Evolutionary conservation across 2,888 invertebrate species (phyloP).

Genomic region (Formica aserva): DNA sequence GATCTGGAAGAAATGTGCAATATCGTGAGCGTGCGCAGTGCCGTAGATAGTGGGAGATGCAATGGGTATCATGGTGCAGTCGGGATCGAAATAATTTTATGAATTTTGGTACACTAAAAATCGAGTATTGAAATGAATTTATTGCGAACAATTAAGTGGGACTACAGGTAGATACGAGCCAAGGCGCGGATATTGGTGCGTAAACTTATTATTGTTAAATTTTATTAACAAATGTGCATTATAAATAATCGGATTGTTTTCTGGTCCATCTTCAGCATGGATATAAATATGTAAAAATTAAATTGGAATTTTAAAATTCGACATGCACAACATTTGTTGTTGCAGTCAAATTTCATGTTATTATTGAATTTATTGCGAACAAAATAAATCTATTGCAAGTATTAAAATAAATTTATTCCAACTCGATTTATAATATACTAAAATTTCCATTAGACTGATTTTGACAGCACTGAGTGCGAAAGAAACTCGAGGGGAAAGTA

Average conservation of each 20-base stretch:
- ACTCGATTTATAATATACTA: not conserved
- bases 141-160: not conserved
- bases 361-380: not conserved
- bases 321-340: no score
- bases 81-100: not conserved
- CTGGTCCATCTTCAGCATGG: no score
- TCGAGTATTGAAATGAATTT: not conserved
- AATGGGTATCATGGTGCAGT: not conserved
- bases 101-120: not conserved
- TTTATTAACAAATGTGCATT: no score
- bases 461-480: not conserved
- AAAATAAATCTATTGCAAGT: not conserved
- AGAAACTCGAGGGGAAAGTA: slow-evolving; percentile 29
- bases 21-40: slow-evolving; percentile 11
- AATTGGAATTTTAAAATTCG: no score
- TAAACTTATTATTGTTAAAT: no score
- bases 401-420: not conserved
- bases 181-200: no score
- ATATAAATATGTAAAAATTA: no score
- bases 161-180: no score
- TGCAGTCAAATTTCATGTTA: not conserved
- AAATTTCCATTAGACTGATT: not conserved
- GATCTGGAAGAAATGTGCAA: not conserved
- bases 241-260: no score
- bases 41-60: not conserved